A percentile compares a stretch with the other conserved stretches of the same genome.
Evolutionary conservation across 2,113 vertebrate genomes (phyloP).

Genomic region (Ctenodactylus gundi): DNA sequence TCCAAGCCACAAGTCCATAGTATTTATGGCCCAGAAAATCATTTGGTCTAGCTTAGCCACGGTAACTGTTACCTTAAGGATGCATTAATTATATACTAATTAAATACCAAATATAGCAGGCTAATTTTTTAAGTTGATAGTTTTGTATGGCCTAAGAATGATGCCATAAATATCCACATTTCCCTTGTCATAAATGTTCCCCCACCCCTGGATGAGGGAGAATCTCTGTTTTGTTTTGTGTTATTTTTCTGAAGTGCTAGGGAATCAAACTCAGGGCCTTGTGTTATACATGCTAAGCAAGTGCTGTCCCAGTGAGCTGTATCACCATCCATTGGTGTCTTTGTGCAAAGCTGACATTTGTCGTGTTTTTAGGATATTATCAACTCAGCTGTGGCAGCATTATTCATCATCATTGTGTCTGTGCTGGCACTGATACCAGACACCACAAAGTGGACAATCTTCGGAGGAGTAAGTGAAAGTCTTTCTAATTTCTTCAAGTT

Average conservation of each 20-base stretch:
- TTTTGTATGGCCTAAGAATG: too few species aligned
- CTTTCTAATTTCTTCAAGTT: background rate
- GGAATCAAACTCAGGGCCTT: background rate
- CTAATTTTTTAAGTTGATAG: too few species aligned
- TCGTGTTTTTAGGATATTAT: slow-evolving; percentile 87
- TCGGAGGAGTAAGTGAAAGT: slow-evolving; percentile 90
- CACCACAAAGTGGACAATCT: slow-evolving; percentile 73
- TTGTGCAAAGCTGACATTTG: slow-evolving; percentile 13
- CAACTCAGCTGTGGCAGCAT: slow-evolving; percentile 85
- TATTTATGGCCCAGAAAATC: too few species aligned
- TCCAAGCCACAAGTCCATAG: too few species aligned
- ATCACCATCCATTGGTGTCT: background rate
- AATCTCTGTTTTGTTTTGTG: background rate
- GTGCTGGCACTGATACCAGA: slow-evolving; percentile 82
- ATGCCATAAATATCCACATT: too few species aligned
- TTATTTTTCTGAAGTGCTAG: background rate
- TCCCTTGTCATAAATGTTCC: too few species aligned
- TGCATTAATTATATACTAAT: too few species aligned
- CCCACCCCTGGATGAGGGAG: too few species aligned
- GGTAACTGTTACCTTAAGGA: too few species aligned
- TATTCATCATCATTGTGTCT: slow-evolving; percentile 85
- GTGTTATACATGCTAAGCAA: background rate
- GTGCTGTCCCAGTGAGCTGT: background rate
- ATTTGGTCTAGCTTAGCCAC: too few species aligned
- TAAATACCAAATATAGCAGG: too few species aligned